Evolutionary conservation across 2,797 vertebrate genomes (phyloP), one percentile per base, ranked within the genome.

Genomic region (Myoxocephalus aenaeus): DNA sequence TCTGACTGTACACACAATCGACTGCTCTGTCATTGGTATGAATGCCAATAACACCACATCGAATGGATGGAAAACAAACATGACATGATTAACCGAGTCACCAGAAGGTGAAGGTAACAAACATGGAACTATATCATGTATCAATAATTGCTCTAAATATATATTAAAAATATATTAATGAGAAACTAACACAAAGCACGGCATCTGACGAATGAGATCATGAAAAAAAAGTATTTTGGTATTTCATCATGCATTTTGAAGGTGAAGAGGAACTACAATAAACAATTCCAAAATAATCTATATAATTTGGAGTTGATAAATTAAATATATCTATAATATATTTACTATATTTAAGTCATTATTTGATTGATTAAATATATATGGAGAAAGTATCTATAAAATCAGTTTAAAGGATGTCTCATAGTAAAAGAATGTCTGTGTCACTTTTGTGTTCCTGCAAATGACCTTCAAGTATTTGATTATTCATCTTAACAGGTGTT

Each of bases 1-100:
- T 63, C 58, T 46, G 48, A 70, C 67, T 66, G 9, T 15, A 9
- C 70, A 76, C n/a, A 65, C 57, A 75, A 18, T 79, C 17, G 34
- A 29, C 46, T 8, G 40, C 36, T 73, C 25, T 58, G 75, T 58
- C 27, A 40, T 10, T 79, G 51, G 69, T 57, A 65, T 65, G 20
- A 50, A 25, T 64, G 53, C 65, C 73, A 84, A 76, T 62, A 73
- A 50, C 48, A 50, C n/a, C 51, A 61, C 48, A 58, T 59, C 18
- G 64, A 70, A 79, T 44, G 65, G 75, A 44, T 27, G 46, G 34
- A 64, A 59, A 69, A 46, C 40, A 63, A 63, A 40, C 11, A 59
- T 38, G 25, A 77, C n/a, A 51, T 61, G 3, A 71, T 36, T 8
- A 65, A 71, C 22, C 53, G 53, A 61, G 65, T 72, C 77, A 27